Conservation (phyloP, 2,888 invertebrate species). For the Eumacrocentrus americanus region DNA sequence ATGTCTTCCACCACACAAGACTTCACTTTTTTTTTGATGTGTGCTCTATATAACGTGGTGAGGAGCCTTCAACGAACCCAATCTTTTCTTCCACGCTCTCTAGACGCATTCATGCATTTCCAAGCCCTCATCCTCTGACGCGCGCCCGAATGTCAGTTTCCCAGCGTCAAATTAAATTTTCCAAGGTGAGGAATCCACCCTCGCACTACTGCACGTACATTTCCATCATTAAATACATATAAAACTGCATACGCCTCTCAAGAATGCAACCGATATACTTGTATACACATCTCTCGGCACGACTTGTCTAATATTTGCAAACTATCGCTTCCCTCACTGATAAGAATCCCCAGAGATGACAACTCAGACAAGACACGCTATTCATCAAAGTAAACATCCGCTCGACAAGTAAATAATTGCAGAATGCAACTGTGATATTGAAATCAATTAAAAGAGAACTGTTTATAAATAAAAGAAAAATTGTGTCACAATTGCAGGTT, state of each 20-base stretch:
- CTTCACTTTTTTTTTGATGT: neutral
- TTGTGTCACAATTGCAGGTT: neutral
- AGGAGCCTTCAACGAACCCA: too few species aligned
- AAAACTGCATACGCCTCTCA: neutral
- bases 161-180: conserved; percentile 36
- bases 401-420: too few species aligned
- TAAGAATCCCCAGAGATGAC: too few species aligned
- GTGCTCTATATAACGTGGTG: neutral
- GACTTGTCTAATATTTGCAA: neutral
- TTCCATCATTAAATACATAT: neutral
- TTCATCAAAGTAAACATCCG: too few species aligned
- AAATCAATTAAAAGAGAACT: neutral
- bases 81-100: conserved; percentile 8
- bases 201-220: neutral
- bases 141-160: conserved; percentile 19
- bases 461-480: neutral
- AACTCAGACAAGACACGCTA: too few species aligned
- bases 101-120: conserved; percentile 36
- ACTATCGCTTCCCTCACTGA: too few species aligned
- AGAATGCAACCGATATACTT: neutral
- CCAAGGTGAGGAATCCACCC: conserved; percentile 19
- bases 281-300: neutral
- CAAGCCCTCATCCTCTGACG: conserved; percentile 29
- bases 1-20: neutral
- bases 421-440: too few species aligned